Conservation (phyloP, 2,113 vertebrate species). For the Pholis gunnellus region DNA sequence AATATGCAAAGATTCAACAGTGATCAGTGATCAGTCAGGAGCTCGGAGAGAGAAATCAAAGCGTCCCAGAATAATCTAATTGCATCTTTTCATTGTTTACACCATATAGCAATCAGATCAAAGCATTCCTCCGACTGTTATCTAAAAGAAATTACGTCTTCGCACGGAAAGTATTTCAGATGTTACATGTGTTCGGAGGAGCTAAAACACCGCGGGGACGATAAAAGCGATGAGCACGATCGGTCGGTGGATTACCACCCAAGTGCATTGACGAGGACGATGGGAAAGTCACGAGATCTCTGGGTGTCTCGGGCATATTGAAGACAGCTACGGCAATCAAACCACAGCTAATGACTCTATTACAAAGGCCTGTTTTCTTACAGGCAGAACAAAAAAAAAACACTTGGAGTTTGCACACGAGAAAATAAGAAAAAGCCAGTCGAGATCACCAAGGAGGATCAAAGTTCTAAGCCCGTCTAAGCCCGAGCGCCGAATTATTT, state of each 20-base stretch:
- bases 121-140: slow-evolving; percentile 60
- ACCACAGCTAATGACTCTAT: slow-evolving; percentile 67
- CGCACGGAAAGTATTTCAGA: slow-evolving; percentile 48
- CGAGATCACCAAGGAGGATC: slow-evolving; percentile 76
- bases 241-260: slow-evolving; percentile 59
- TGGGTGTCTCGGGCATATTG: slow-evolving; percentile 44
- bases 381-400: slow-evolving; percentile 39
- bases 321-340: slow-evolving; percentile 58
- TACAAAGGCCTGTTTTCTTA: slow-evolving; percentile 60
- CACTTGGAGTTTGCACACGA: slow-evolving; percentile 20
- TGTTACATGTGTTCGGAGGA: slow-evolving; percentile 43
- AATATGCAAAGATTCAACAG: slow-evolving; percentile 21
- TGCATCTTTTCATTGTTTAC: slow-evolving; percentile 52
- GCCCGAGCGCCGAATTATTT: slow-evolving; percentile 57
- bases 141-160: slow-evolving; percentile 58
- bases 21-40: background rate
- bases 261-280: slow-evolving; percentile 34
- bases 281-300: slow-evolving; percentile 50
- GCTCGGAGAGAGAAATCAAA: slow-evolving; percentile 26
- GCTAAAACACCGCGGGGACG: slow-evolving; percentile 7
- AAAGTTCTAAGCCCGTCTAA: slow-evolving; percentile 66
- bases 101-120: slow-evolving; percentile 38
- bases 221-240: slow-evolving; percentile 46
- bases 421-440: slow-evolving; percentile 38
- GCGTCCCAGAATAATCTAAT: slow-evolving; percentile 31